Evolutionary conservation across 1,140 invertebrate genomes (phyloP).

Genomic region (Elysia chlorotica): DNA sequence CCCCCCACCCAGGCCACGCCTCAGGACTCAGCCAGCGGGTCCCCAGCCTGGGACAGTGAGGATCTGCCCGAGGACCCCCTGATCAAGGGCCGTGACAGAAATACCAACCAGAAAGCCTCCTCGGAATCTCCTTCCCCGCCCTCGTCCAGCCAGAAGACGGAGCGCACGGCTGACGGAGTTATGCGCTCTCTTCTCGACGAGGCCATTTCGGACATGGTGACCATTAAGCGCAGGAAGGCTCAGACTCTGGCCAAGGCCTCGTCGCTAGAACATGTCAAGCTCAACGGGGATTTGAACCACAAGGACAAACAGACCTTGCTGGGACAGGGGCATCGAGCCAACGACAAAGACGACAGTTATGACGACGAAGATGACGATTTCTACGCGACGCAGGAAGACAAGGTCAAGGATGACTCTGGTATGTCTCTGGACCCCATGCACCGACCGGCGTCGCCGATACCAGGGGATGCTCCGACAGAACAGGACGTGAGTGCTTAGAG

Average conservation of each 20-base stretch:
- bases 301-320: not conserved
- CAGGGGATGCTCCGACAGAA: slow-evolving; percentile 20
- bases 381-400: slow-evolving; percentile 23
- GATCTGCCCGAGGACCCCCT: not conserved
- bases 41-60: not conserved
- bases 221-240: slow-evolving; percentile 30
- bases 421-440: slow-evolving; percentile 31
- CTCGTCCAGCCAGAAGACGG: not conserved
- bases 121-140: no score
- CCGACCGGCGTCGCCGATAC: slow-evolving; percentile 46
- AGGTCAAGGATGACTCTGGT: slow-evolving; percentile 20
- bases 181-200: slow-evolving; percentile 47
- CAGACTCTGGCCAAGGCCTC: not conserved
- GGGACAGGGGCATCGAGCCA: not conserved
- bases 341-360: not conserved
- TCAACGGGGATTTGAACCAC: not conserved
- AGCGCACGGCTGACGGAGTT: slow-evolving; percentile 24
- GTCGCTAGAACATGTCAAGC: slow-evolving; percentile 8
- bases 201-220: slow-evolving; percentile 50
- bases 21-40: not conserved
- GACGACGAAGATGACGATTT: slow-evolving; percentile 23
- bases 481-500: slow-evolving; percentile 3
- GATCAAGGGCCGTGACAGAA: no score
- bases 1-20: slow-evolving; percentile 6
- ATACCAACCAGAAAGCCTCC: no score